Percentiles rank a stretch among this genome's conserved stretches.
Evolutionary conservation across 1,140 invertebrate genomes (phyloP).

Genomic region (Apolygus lucorum): DNA sequence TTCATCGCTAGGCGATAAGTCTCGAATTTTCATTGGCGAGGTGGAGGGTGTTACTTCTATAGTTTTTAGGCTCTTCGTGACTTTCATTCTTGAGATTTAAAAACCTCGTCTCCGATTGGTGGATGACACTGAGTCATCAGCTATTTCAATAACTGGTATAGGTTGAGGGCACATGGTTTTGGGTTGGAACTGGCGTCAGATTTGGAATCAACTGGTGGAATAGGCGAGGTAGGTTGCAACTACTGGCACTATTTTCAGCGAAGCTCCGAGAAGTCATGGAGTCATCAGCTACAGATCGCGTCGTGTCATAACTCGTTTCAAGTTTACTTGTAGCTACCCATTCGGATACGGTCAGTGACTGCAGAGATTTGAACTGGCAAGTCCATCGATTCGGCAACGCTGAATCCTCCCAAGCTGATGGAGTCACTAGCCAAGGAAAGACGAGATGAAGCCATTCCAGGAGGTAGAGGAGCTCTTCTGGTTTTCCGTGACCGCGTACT

Average conservation of each 20-base stretch:
- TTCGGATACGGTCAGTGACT: not conserved
- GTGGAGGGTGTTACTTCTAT: slow-evolving; percentile 23
- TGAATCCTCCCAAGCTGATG: not conserved
- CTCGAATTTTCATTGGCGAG: not conserved
- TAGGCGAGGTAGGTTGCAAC: not conserved
- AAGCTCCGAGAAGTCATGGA: not conserved
- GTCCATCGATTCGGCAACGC: not conserved
- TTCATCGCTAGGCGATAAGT: not conserved
- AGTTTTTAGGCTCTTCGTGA: not conserved
- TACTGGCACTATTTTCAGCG: not conserved
- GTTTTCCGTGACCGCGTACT: slow-evolving; percentile 42
- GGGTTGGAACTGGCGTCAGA: not conserved
- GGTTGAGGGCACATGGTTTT: too few relatives aligned
- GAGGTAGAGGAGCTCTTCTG: slow-evolving; percentile 49
- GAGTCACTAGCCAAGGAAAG: not conserved
- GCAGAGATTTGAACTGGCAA: not conserved
- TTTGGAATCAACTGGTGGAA: not conserved
- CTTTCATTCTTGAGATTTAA: too few relatives aligned
- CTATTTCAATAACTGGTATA: not conserved
- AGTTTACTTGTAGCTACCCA: not conserved
- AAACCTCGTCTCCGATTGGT: not conserved
- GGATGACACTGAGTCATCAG: too few relatives aligned
- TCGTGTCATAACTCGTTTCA: not conserved
- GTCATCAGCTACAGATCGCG: not conserved
- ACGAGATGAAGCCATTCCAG: slow-evolving; percentile 31